These are phyloP conservation scores for Chauna torquata DNA, from an alignment of 2,113 vertebrate species.

Conservation along the genomic window DNA sequence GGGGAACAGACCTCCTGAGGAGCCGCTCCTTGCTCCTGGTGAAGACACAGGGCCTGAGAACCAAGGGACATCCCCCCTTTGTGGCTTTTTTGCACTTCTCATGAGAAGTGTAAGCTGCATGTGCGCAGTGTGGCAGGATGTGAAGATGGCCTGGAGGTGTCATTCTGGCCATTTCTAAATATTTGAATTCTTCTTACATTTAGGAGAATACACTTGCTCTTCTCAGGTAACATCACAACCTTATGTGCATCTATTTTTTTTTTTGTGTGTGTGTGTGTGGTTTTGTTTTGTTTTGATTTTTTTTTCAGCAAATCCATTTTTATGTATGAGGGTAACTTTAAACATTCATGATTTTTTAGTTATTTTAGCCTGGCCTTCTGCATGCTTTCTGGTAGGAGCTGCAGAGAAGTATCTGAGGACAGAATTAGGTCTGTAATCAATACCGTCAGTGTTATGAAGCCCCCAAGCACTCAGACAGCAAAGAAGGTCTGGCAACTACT, in stretches of 20 bases:
- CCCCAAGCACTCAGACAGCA: neutral
- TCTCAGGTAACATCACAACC: neutral
- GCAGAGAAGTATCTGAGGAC: neutral
- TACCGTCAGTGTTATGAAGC: neutral
- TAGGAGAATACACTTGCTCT: neutral
- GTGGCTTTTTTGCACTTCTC: neutral
- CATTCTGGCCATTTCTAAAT: neutral
- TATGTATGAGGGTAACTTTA: neutral
- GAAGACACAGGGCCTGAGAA: neutral
- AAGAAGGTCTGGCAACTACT: neutral
- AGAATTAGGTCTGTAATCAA: neutral
- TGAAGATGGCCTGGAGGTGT: neutral
- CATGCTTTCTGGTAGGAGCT: neutral
- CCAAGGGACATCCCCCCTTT: neutral
- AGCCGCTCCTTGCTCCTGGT: neutral
- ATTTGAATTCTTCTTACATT: neutral
- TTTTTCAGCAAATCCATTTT: neutral
- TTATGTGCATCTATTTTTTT: neutral
- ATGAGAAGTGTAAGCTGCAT: neutral
- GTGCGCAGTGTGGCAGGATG: neutral
- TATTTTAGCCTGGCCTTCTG: neutral
- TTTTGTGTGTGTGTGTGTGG: neutral
- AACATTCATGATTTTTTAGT: neutral
- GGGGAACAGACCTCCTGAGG: accelerated
- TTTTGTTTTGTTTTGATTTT: neutral